Percentiles rank a stretch among this genome's conserved stretches.
Conservation (phyloP, 2,888 invertebrate species). For the Catocala sponsa region DNA sequence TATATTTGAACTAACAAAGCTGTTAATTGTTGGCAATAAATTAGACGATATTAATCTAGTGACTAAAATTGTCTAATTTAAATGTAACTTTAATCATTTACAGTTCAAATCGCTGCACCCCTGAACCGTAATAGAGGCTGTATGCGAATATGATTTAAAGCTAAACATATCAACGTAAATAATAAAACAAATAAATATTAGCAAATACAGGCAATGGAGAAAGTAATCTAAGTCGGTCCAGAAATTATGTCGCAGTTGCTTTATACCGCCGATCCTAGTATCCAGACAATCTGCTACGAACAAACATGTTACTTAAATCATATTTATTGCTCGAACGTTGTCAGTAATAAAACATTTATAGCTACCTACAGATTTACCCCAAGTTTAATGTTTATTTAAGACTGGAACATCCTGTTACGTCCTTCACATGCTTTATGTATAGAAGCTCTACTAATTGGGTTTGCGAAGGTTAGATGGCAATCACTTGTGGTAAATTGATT, state of each 20-base stretch:
- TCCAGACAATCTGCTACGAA: conserved; percentile 1
- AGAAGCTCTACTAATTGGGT: too few relatives aligned
- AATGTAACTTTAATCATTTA: too few relatives aligned
- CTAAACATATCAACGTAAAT: background rate
- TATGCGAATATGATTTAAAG: too few relatives aligned
- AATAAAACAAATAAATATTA: background rate
- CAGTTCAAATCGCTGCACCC: too few relatives aligned
- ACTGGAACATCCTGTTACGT: too few relatives aligned
- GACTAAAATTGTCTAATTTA: too few relatives aligned
- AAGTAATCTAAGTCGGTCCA: background rate
- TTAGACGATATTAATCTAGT: too few relatives aligned
- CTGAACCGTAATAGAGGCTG: too few relatives aligned
- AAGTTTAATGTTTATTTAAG: background rate
- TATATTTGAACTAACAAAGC: too few relatives aligned
- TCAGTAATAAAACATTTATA: conserved; percentile 6
- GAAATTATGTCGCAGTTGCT: conserved; percentile 7
- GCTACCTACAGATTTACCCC: conserved; percentile 1
- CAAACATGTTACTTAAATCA: conserved; percentile 2
- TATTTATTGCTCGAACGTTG: conserved; percentile 4
- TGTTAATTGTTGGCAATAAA: too few relatives aligned
- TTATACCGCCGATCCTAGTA: conserved; percentile 4
- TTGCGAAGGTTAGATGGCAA: background rate
- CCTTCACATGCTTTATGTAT: too few relatives aligned
- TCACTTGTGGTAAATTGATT: background rate
- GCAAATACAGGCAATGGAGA: background rate